Evolutionary conservation across 2,113 vertebrate species (phyloP).

Genomic region (Cnemophilus loriae): DNA sequence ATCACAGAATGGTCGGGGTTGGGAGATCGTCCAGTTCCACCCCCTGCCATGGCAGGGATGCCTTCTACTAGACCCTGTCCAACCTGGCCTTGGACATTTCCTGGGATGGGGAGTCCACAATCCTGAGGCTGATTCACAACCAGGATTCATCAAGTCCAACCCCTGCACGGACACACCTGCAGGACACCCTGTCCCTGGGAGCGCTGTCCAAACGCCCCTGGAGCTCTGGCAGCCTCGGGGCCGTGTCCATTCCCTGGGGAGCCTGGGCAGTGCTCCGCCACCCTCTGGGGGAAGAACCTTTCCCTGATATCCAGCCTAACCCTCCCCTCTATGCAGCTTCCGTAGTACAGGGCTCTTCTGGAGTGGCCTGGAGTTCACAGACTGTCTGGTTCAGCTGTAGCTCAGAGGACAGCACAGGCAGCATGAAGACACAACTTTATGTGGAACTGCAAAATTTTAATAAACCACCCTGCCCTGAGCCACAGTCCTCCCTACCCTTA

Average conservation of each 20-base stretch:
- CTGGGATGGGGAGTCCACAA: neutral
- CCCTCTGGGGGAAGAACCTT: neutral
- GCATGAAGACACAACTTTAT: neutral
- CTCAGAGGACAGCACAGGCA: neutral
- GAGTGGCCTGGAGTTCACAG: neutral
- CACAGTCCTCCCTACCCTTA: neutral
- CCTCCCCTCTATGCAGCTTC: neutral
- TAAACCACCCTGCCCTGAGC: neutral
- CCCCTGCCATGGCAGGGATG: rapidly evolving
- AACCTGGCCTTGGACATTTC: neutral
- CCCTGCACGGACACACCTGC: neutral
- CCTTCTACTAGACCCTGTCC: neutral
- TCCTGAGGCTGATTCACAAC: neutral
- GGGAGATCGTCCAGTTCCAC: neutral
- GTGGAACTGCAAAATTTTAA: neutral
- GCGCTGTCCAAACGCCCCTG: rapidly evolving
- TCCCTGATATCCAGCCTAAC: neutral
- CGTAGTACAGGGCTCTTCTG: neutral
- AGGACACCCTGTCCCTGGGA: neutral
- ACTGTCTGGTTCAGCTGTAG: neutral
- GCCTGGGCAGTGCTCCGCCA: neutral
- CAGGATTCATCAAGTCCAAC: neutral
- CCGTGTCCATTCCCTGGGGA: rapidly evolving
- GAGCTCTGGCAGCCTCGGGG: neutral
- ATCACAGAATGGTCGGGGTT: neutral